Evolutionary conservation across 2,888 invertebrate genomes (phyloP).

Genomic region (Ochropleura leucogaster): DNA sequence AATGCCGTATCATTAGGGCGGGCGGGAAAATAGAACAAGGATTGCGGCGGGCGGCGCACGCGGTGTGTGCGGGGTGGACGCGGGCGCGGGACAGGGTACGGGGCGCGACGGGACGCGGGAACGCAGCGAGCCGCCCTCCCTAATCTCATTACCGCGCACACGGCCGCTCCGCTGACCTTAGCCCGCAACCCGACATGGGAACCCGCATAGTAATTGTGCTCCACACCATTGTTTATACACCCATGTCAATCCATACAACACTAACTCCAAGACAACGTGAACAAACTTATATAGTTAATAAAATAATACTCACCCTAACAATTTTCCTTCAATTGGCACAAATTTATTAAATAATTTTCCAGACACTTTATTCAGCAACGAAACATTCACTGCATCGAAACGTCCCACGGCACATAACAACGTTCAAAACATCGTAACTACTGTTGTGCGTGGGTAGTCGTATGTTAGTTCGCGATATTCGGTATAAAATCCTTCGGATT

Average conservation of each 20-base stretch:
- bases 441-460: slow-evolving; percentile 69
- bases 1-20: slow-evolving; percentile 62
- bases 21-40: slow-evolving; percentile 75
- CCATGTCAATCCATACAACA: slow-evolving; percentile 30
- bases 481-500: slow-evolving; percentile 72
- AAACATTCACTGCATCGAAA: slow-evolving; percentile 73
- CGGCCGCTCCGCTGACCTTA: slow-evolving; percentile 78
- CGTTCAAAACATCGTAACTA: slow-evolving; percentile 79
- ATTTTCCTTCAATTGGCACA: slow-evolving; percentile 53
- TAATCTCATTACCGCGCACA: slow-evolving; percentile 82
- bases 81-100: slow-evolving; percentile 29
- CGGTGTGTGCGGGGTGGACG: slow-evolving; percentile 47
- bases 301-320: slow-evolving; percentile 61
- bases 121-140: slow-evolving; percentile 73
- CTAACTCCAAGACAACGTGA: slow-evolving; percentile 12
- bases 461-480: slow-evolving; percentile 69
- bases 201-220: slow-evolving; percentile 67
- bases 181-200: slow-evolving; percentile 75
- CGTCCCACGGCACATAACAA: slow-evolving; percentile 74
- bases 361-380: slow-evolving; percentile 68
- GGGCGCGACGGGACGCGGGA: slow-evolving; percentile 65
- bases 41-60: slow-evolving; percentile 65
- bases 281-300: slow-evolving; percentile 32
- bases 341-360: slow-evolving; percentile 50
- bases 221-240: slow-evolving; percentile 59